Evolutionary conservation across 2,113 vertebrate species (phyloP), one percentile per base, ranked within the genome.

Genomic region (Nesogale talazaci): DNA sequence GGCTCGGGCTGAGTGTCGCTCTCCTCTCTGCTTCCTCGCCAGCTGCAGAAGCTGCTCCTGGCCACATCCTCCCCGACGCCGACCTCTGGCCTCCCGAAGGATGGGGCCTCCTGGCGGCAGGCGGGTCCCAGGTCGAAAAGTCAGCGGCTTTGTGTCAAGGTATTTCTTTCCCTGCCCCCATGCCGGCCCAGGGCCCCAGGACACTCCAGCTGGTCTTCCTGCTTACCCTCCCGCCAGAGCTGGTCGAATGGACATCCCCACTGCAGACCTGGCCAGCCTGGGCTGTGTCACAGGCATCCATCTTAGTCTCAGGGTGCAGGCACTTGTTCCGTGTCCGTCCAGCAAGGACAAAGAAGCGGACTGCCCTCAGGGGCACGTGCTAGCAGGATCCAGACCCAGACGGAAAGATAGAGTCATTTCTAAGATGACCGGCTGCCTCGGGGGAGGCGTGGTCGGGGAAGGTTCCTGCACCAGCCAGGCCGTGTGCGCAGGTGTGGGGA

Each of bases 11-110:
- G n/a, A 15, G 88, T 96, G 40, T 81, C 59, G 22, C 76, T 97
- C 96, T 86, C 96, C 96, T 96, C 77, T 95, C 89, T 86, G 0
- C 94, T 97, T 97, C 76, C 97, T 95, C 90, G 83, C 15, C 96
- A 99, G 99, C 98, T 99, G 86, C 99, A 98, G 98, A 99, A 99
- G 96, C 98, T 99, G 94, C 98, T 99, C 93, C 98, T 99, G 85
- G 98, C 99, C 90, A 99, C 99, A 2, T 98, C 99, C 25, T 98
- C 98, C n/a, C 95, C 98, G 86, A 98, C 98, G 40, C 91, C 96
- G 0, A 98, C 97, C 96, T 97, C 98, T 20, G 99, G 99, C n/a
- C 85, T 96, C 79, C 98, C 98, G 97, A 98, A 98, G 98, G 99
- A 99, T 0, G 98, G 98, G 92, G 96, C 95, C 19, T 0, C 97